Conservation (phyloP, 23 tunicate genomes). For the Styela plicata region DNA sequence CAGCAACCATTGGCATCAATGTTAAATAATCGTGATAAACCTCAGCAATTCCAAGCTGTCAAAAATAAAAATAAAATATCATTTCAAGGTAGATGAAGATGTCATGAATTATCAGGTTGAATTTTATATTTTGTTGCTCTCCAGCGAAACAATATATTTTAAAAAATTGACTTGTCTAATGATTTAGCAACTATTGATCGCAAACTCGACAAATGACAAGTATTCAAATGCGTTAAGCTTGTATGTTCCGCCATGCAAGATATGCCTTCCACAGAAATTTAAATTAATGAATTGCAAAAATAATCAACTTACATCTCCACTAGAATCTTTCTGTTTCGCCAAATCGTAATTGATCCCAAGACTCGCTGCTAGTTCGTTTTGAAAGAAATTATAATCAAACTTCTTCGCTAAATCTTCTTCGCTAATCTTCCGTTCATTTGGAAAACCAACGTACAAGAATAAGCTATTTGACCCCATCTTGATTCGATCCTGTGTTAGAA, state of each 20-base stretch:
- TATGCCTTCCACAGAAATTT: too few relatives aligned
- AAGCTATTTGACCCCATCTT: conserved; percentile 71
- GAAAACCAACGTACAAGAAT: conserved; percentile 68
- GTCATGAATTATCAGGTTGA: too few relatives aligned
- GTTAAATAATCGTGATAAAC: conserved; percentile 54
- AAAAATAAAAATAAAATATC: background rate
- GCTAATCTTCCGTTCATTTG: conserved; percentile 32
- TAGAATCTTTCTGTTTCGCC: conserved; percentile 15
- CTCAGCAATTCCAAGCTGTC: conserved; percentile 22
- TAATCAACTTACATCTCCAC: conserved; percentile 8
- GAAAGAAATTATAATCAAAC: conserved; percentile 57
- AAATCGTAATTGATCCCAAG: conserved; percentile 27
- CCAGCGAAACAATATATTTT: too few relatives aligned
- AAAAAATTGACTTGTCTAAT: too few relatives aligned
- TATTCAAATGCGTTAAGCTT: too few relatives aligned
- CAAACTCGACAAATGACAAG: too few relatives aligned
- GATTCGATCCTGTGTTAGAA: conserved; percentile 50
- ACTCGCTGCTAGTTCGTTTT: conserved; percentile 54
- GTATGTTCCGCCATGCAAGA: too few relatives aligned
- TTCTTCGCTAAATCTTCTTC: conserved; percentile 21
- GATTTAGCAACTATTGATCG: too few relatives aligned
- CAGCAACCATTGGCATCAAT: conserved; percentile 49
- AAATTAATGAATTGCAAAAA: too few relatives aligned
- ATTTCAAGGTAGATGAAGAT: too few relatives aligned
- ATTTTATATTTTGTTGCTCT: too few relatives aligned